These are phyloP conservation scores for Stramonita haemastoma DNA, from an alignment of 2,888 invertebrate species.

Conservation along the genomic window DNA sequence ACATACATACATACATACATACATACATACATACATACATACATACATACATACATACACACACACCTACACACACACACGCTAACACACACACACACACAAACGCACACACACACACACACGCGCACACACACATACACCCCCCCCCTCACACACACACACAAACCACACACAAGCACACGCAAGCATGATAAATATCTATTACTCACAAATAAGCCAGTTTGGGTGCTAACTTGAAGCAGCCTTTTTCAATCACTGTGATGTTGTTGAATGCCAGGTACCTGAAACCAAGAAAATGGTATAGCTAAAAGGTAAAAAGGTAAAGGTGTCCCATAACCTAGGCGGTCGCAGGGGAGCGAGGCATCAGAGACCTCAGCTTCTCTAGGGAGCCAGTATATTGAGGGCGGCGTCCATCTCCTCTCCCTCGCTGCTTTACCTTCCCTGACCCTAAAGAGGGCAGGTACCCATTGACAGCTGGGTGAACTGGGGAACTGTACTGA, in stretches of 20 bases:
- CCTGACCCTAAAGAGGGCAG: too few species aligned
- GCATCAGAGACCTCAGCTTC: too few species aligned
- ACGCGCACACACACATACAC: not conserved
- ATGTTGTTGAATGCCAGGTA: slow-evolving; percentile 9
- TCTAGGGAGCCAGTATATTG: too few species aligned
- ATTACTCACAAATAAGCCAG: not conserved
- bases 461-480: too few species aligned
- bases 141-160: not conserved
- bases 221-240: not conserved
- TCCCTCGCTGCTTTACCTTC: too few species aligned
- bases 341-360: too few species aligned
- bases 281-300: not conserved
- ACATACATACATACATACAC: not conserved
- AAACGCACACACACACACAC: not conserved
- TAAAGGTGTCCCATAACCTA: too few species aligned
- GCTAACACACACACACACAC: too few species aligned
- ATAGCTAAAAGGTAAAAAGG: too few species aligned
- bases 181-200: not conserved
- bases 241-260: not conserved
- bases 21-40: not conserved
- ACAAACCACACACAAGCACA: not conserved
- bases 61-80: not conserved
- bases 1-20: not conserved
- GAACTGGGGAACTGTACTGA: too few species aligned
- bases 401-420: too few species aligned